Evolutionary conservation across 30 jellyfish, hydroid and myxozoan genomes (phyloP), one percentile per base, ranked within the genome.

Genomic region (Phacellophora camtschatica): DNA sequence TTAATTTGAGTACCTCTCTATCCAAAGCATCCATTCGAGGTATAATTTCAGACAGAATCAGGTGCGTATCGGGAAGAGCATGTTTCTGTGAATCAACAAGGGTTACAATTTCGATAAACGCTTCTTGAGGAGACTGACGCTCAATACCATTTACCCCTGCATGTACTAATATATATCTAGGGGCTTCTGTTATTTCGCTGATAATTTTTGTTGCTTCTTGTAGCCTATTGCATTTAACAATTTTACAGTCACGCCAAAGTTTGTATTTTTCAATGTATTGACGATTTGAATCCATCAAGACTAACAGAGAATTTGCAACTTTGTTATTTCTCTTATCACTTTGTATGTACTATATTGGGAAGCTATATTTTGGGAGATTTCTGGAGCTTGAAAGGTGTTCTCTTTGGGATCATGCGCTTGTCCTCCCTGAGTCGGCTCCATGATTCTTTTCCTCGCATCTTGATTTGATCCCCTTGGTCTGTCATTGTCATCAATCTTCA

Each of bases 281-380:
- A 53, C 12, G 67, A 53, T 53, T 53, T 53, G 67, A 53, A 53
- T 53, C 67, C 67, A 53, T 53, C 31, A 53, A 53, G 67, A 53
- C 67, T 24, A 53, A 53, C 23, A 53, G 31, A 23, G 67, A 53
- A n/a, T 53, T 53, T 53, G 67, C 67, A 53, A 53, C 31, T 53
- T 11, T 53, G 67, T 7, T 7, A 53, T 9, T 18, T 53, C 12
- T 53, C 67, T 7, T 53, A 53, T 53, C 67, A 53, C 24, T 53
- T 53, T 53, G 24, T 53, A 13, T n/a, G 67, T 53, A 53, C 67
- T 53, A 23, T 53, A 53, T 7, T 53, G 67, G 67, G 67, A 53
- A 15, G 67, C 25, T 53, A 23, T 53, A 18, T 53, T 53, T 53
- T 53, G 67, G 31, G 67, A 53, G 67, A 8, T 23, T 8, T 53